These are phyloP conservation scores for Oithona nana DNA, from an alignment of 2,888 invertebrate species.

Conservation along the genomic window DNA sequence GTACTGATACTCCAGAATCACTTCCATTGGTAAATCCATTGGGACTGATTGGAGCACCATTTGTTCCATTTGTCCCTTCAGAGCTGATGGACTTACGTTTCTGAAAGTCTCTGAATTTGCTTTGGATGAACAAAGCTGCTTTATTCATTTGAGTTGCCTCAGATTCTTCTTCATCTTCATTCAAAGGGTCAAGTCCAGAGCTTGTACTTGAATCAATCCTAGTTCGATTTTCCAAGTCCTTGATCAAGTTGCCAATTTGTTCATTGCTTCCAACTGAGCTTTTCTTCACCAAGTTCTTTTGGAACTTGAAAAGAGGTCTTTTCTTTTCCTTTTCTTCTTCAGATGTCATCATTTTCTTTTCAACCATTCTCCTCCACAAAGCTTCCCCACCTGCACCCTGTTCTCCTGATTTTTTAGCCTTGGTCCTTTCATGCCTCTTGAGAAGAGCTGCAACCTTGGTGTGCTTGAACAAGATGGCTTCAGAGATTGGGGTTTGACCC, in stretches of 20 bases:
- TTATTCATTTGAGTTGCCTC: background rate
- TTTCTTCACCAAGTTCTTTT: background rate
- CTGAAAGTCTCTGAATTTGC: background rate
- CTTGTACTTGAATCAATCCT: background rate
- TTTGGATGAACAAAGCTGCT: background rate
- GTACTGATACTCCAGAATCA: no score
- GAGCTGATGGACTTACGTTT: background rate
- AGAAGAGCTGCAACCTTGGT: background rate
- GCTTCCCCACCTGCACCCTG: background rate
- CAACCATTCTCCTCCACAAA: conserved; percentile 1
- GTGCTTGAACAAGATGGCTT: conserved; percentile 8
- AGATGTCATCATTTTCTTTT: background rate
- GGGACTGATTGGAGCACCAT: no score
- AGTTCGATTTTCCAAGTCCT: background rate
- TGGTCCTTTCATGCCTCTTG: conserved; percentile 2
- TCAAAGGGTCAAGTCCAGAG: background rate
- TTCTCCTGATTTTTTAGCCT: background rate
- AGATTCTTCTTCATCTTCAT: background rate
- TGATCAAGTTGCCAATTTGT: background rate
- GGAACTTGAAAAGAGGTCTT: background rate
- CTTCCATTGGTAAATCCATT: no score
- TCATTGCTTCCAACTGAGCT: no score
- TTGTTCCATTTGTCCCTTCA: no score
- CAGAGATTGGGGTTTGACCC: background rate
- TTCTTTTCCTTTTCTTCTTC: background rate